Evolutionary conservation across 2,113 vertebrate species (phyloP).

Genomic region (Nyctereutes procyonoides): DNA sequence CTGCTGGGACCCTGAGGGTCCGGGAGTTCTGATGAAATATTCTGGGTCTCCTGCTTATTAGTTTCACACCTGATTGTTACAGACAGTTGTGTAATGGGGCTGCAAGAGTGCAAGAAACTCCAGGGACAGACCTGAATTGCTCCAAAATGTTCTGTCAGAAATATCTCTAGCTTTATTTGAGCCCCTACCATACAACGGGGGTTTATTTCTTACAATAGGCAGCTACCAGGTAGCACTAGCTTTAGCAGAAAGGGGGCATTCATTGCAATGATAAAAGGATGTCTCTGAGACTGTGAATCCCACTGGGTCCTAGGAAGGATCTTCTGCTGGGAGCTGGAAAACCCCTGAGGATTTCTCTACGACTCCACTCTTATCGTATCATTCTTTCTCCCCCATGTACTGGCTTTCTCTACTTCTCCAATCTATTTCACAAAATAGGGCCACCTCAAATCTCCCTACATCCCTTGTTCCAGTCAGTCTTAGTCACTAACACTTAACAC

Average conservation of each 20-base stretch:
- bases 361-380: background rate
- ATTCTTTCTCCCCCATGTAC: background rate
- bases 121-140: background rate
- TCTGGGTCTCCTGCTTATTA: background rate
- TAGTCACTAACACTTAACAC: background rate
- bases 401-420: background rate
- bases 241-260: background rate
- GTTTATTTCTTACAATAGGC: background rate
- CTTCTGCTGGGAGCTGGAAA: background rate
- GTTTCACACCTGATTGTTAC: background rate
- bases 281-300: background rate
- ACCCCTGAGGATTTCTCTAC: background rate
- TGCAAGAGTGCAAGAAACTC: background rate
- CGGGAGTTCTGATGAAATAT: background rate
- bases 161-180: constrained; percentile 1
- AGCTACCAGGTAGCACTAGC: background rate
- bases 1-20: background rate
- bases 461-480: background rate
- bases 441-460: background rate
- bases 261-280: background rate
- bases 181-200: background rate
- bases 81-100: background rate
- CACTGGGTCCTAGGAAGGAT: background rate
- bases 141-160: background rate
- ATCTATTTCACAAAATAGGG: background rate